phyloP scores from a whole-genome alignment of 2,888 invertebrate genomes.

The Pandemis heparana region DNA sequence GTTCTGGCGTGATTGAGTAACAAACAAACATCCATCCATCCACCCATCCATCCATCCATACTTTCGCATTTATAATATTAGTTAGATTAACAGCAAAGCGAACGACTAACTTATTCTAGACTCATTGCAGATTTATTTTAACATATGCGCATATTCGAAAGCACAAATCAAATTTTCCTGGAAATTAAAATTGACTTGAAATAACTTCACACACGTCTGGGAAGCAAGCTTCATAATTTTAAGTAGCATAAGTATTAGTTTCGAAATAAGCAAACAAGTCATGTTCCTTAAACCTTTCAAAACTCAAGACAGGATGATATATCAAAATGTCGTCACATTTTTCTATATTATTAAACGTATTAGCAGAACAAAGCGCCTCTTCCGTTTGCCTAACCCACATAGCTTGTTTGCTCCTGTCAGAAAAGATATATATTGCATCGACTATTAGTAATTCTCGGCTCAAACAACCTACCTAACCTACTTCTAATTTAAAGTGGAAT shows the following conservation, averaged over 20 bases:
- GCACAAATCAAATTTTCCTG: no score
- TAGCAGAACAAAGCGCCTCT: constrained; percentile 18
- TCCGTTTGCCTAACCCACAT: constrained; percentile 17
- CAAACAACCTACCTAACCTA: constrained; percentile 32
- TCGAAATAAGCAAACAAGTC: background rate
- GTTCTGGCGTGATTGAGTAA: no score
- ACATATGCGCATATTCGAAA: no score
- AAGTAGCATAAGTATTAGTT: no score
- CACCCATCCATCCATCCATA: no score
- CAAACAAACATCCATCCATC: no score
- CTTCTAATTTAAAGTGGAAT: constrained; percentile 9
- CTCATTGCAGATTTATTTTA: constrained; percentile 1
- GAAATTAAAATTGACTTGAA: no score
- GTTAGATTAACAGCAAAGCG: background rate
- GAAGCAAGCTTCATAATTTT: no score
- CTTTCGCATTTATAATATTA: no score
- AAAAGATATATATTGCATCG: constrained; percentile 18
- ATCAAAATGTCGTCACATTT: background rate
- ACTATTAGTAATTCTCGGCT: constrained; percentile 10
- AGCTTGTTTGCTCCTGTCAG: constrained; percentile 23
- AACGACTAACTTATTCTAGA: background rate
- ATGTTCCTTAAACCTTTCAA: no score
- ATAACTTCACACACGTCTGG: no score
- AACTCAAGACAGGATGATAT: background rate
- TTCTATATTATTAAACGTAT: constrained; percentile 4